phyloP scores from a whole-genome alignment of 2,113 vertebrate genomes.

The Indicator indicator region DNA sequence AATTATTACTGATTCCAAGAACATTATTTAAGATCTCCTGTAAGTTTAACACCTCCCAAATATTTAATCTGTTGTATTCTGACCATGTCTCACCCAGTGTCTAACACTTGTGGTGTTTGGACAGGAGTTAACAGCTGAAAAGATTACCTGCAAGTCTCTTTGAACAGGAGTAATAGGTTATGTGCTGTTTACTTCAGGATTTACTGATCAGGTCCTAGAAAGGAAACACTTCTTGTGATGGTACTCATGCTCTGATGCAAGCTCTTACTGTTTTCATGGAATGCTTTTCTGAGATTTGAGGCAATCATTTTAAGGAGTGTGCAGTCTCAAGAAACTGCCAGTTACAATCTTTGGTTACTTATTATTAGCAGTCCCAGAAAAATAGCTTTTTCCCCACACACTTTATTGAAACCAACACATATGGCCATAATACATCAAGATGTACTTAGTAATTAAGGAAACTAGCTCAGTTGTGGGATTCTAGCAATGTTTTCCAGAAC shows the following conservation, averaged over 20 bases:
- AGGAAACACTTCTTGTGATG: slow-evolving; percentile 5
- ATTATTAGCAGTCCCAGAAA: neutral
- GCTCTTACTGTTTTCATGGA: neutral
- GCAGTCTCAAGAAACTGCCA: neutral
- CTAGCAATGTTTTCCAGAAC: neutral
- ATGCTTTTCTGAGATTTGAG: neutral
- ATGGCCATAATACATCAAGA: neutral
- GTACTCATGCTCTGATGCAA: neutral
- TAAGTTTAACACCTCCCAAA: neutral
- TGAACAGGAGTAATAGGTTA: neutral
- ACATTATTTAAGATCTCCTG: neutral
- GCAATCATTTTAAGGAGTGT: neutral
- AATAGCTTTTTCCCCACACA: neutral
- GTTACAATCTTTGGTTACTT: neutral
- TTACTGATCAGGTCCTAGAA: neutral
- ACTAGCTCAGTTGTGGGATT: neutral
- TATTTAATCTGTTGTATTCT: neutral
- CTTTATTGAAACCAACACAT: neutral
- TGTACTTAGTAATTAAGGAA: neutral
- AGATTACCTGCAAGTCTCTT: slow-evolving; percentile 4
- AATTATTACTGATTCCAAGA: neutral
- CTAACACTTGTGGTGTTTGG: neutral
- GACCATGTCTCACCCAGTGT: neutral
- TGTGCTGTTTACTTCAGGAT: slow-evolving; percentile 20
- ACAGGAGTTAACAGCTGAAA: neutral